These are phyloP conservation scores for Scelioninae gen. 1 DNA, from an alignment of 2,888 invertebrate genomes.

Conservation along the genomic window DNA sequence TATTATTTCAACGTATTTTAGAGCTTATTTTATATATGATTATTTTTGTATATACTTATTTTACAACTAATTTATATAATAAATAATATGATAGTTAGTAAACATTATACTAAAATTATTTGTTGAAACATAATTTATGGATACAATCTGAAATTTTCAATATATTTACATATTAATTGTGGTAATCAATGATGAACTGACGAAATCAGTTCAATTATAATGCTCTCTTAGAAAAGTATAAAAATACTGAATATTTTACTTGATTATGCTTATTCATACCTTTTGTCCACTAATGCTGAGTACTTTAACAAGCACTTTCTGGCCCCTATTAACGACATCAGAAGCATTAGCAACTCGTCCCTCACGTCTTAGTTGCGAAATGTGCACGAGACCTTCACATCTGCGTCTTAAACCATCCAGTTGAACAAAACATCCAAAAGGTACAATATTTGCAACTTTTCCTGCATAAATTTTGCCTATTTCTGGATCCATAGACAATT, in stretches of 20 bases:
- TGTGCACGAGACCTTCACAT: conserved; percentile 98
- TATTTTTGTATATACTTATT: too few relatives aligned
- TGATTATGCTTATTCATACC: conserved; percentile 60
- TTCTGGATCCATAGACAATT: conserved; percentile 90
- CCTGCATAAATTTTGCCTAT: conserved; percentile 96
- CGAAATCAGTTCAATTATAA: background rate
- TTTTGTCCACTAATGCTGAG: conserved; percentile 95
- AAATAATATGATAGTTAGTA: too few relatives aligned
- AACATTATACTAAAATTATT: too few relatives aligned
- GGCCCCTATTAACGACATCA: conserved; percentile 95
- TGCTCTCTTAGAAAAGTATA: too few relatives aligned
- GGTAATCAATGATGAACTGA: too few relatives aligned
- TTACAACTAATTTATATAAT: too few relatives aligned
- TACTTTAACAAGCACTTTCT: conserved; percentile 95
- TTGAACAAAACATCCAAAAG: conserved; percentile 99
- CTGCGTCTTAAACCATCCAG: conserved; percentile 94
- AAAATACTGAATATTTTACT: too few relatives aligned
- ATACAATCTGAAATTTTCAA: too few relatives aligned
- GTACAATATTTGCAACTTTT: conserved; percentile 96
- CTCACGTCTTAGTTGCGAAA: conserved; percentile 96
- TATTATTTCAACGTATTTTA: too few relatives aligned
- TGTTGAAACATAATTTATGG: too few relatives aligned
- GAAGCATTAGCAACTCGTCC: conserved; percentile 97
- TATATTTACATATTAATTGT: too few relatives aligned
- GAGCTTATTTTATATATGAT: too few relatives aligned